These are phyloP conservation scores for Ispidina picta DNA, from an alignment of 2,797 vertebrate genomes.

Conservation along the genomic window DNA sequence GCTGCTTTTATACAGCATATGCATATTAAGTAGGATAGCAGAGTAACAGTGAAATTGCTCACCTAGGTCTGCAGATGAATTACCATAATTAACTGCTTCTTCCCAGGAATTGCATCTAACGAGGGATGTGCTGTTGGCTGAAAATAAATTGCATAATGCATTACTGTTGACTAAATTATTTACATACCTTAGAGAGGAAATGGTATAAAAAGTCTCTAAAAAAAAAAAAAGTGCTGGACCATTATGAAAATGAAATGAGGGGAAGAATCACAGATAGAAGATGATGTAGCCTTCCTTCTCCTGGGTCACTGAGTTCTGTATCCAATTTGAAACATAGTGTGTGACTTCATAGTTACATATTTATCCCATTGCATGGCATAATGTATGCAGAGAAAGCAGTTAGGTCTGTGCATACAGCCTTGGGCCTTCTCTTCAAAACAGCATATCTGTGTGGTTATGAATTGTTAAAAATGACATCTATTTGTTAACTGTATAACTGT, in stretches of 20 bases:
- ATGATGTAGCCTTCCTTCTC: background rate
- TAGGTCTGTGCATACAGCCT: background rate
- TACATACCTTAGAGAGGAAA: slow-evolving; percentile 41
- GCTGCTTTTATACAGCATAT: slow-evolving; percentile 5
- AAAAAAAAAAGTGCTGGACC: background rate
- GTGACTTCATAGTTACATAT: slow-evolving; percentile 13
- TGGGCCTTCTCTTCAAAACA: background rate
- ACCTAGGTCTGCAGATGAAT: slow-evolving; percentile 67
- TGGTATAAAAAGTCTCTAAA: slow-evolving; percentile 37
- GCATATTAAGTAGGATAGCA: slow-evolving; percentile 51
- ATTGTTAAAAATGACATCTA: background rate
- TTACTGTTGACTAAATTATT: slow-evolving; percentile 69
- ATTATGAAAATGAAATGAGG: slow-evolving; percentile 11
- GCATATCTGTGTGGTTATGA: background rate
- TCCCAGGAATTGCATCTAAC: slow-evolving; percentile 62
- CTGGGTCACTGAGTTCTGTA: background rate
- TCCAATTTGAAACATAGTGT: background rate
- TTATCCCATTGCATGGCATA: background rate
- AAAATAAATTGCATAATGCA: slow-evolving; percentile 69
- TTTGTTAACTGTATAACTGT: background rate
- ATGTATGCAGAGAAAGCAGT: background rate
- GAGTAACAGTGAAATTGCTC: slow-evolving; percentile 57
- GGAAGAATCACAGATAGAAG: background rate
- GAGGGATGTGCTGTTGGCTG: slow-evolving; percentile 60
- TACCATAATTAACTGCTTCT: slow-evolving; percentile 67